Conservation (phyloP, 2,888 invertebrate species). For the Lasius fuliginosus region DNA sequence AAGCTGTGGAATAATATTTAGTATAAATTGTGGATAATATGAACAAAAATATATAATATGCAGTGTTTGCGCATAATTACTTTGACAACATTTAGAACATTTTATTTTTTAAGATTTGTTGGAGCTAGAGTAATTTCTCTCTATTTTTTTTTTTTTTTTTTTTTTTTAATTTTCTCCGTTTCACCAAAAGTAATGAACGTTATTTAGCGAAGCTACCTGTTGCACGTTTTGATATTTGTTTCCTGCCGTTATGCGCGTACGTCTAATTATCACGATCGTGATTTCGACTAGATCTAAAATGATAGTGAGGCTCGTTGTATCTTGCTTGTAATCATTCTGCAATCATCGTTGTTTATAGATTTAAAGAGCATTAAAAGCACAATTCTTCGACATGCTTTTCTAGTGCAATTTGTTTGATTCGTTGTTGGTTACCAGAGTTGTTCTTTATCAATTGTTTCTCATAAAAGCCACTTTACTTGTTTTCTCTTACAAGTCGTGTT, state of each 20-base stretch:
- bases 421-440: not conserved
- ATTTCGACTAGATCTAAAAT: not conserved
- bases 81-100: conserved; percentile 12
- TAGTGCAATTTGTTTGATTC: not conserved
- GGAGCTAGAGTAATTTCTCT: conserved; percentile 23
- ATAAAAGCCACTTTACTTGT: not conserved
- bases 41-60: conserved; percentile 1
- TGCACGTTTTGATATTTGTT: conserved; percentile 55
- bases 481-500: conserved; percentile 6
- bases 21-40: not conserved
- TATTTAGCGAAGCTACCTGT: conserved; percentile 54
- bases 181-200: conserved; percentile 49
- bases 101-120: conserved; percentile 33
- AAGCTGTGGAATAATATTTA: not conserved
- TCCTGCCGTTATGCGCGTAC: conserved; percentile 34
- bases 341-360: not conserved
- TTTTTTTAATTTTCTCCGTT: not conserved
- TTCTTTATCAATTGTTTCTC: not conserved
- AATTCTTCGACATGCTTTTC: not conserved
- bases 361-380: not conserved
- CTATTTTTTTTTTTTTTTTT: conserved; percentile 28
- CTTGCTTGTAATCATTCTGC: not conserved
- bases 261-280: conserved; percentile 37
- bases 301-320: not conserved
- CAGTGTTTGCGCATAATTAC: conserved; percentile 26